These are phyloP conservation scores for Tympanoctomys barrerae DNA, from an alignment of 2,797 vertebrate species.

Conservation along the genomic window DNA sequence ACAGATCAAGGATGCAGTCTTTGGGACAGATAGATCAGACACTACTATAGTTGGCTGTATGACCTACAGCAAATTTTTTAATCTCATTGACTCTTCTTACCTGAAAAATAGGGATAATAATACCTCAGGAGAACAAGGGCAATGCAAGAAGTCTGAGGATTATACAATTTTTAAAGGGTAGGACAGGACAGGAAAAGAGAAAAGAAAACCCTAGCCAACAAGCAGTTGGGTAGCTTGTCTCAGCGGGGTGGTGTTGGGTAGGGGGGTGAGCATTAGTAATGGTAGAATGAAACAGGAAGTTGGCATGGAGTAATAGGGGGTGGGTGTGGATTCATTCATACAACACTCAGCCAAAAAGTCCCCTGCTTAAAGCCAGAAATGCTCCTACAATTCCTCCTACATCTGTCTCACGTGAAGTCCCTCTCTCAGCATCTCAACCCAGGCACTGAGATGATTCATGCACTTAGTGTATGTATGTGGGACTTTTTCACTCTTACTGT, in stretches of 20 bases:
- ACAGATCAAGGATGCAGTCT: background rate
- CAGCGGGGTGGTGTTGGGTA: background rate
- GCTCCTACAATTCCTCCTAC: background rate
- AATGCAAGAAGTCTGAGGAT: background rate
- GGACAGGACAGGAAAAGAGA: background rate
- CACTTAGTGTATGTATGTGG: background rate
- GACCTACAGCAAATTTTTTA: conserved; percentile 14
- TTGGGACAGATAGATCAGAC: background rate
- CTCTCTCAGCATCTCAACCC: background rate
- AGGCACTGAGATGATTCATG: background rate
- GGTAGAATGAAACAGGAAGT: conserved; percentile 5
- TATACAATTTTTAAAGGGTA: background rate
- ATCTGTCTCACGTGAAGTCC: conserved; percentile 6
- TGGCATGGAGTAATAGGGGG: background rate
- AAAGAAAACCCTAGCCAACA: background rate
- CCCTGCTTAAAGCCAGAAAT: conserved; percentile 32
- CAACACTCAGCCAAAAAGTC: conserved; percentile 8
- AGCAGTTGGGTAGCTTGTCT: background rate
- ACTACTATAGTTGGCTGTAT: background rate
- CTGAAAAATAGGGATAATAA: background rate
- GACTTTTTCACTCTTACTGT: background rate
- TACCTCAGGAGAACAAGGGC: background rate
- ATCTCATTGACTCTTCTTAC: background rate
- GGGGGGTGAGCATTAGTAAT: background rate
- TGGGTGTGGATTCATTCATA: conserved; percentile 28